A percentile compares a stretch with the other conserved stretches of the same genome.
Evolutionary conservation across 2,113 vertebrate genomes (phyloP).

Genomic region (Zootoca vivipara): DNA sequence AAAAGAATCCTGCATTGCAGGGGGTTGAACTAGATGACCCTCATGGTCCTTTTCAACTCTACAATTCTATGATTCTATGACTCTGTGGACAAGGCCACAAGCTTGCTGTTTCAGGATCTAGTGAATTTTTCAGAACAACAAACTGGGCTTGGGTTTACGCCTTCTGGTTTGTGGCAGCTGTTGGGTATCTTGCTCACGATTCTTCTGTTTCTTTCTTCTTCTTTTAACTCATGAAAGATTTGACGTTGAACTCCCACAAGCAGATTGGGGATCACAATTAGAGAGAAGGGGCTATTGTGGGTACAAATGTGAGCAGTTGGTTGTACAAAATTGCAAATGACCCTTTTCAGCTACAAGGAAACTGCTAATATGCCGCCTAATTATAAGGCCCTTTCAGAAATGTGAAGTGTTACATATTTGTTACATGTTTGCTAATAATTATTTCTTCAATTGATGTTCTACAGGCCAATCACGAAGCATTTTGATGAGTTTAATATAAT

Average conservation of each 20-base stretch:
- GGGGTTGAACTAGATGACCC: too few relatives aligned
- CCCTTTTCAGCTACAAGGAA: background rate
- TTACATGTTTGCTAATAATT: background rate
- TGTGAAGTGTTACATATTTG: background rate
- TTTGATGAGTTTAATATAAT: conserved; percentile 7
- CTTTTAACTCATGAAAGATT: background rate
- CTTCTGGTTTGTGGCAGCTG: background rate
- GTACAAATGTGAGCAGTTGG: background rate
- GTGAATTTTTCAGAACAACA: background rate
- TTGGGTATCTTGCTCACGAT: background rate
- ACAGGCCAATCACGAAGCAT: background rate
- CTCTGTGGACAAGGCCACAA: background rate
- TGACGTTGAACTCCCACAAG: background rate
- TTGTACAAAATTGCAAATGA: background rate
- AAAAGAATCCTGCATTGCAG: too few relatives aligned
- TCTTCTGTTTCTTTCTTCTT: background rate
- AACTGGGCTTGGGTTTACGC: background rate
- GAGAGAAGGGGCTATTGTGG: background rate
- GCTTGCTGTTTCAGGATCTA: background rate
- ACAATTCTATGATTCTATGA: too few relatives aligned
- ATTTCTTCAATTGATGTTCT: background rate
- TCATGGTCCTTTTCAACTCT: too few relatives aligned
- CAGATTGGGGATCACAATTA: background rate
- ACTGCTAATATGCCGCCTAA: accelerated
- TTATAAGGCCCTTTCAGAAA: background rate